Conservation (phyloP, 53 echinoderm and acorn worm species). For the Apostichopus leukothele region DNA sequence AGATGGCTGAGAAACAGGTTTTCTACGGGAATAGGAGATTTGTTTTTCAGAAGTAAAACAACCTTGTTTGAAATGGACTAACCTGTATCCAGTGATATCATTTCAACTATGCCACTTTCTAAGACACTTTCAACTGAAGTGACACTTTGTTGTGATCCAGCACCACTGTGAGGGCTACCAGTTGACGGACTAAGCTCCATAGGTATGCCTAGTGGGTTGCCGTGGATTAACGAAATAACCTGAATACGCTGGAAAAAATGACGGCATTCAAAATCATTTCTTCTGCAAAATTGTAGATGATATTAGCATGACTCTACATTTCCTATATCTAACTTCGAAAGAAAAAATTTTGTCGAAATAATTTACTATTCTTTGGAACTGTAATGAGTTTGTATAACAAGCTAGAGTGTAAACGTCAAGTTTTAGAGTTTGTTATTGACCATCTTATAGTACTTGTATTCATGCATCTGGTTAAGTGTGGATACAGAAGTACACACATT, state of each 20-base stretch:
- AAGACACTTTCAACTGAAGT: conserved; percentile 57
- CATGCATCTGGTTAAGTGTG: too few relatives aligned
- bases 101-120: conserved; percentile 66
- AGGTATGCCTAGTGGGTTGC: background rate
- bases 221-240: background rate
- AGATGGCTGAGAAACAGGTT: too few relatives aligned
- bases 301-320: too few relatives aligned
- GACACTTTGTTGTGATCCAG: conserved; percentile 21
- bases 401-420: background rate
- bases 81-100: conserved; percentile 64
- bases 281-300: background rate
- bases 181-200: background rate
- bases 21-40: too few relatives aligned
- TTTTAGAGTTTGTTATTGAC: too few relatives aligned
- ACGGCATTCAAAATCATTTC: conserved; percentile 4
- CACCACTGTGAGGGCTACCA: background rate
- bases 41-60: too few relatives aligned
- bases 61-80: background rate
- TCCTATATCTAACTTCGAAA: too few relatives aligned
- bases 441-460: too few relatives aligned
- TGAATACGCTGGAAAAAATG: background rate
- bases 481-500: too few relatives aligned
- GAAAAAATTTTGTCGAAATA: too few relatives aligned
- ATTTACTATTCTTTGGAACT: too few relatives aligned
- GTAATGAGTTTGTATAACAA: background rate